phyloP scores from a whole-genome alignment of 2,888 invertebrate genomes.

The Tridacna crocea region DNA sequence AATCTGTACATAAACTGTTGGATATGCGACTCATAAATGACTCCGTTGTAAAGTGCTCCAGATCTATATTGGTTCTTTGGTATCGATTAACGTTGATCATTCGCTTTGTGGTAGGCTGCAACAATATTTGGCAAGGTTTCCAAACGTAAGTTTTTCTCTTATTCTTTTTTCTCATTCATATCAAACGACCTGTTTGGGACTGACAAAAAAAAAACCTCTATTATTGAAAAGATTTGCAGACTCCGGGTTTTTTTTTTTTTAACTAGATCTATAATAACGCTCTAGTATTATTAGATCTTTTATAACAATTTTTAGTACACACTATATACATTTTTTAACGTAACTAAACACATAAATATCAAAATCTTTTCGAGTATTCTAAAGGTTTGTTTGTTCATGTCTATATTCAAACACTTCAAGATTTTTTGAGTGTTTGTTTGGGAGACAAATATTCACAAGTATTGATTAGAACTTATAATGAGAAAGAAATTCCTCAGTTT shows the following conservation, averaged over 20 bases:
- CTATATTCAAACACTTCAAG: slow-evolving; percentile 9
- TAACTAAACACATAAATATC: too few species aligned
- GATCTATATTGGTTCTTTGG: not conserved
- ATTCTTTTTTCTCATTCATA: not conserved
- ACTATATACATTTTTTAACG: too few species aligned
- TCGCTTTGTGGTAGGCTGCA: slow-evolving; percentile 6
- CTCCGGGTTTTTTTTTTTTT: too few species aligned
- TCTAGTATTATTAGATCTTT: too few species aligned
- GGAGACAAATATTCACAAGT: not conserved
- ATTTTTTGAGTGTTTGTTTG: not conserved
- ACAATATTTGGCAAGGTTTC: slow-evolving; percentile 25
- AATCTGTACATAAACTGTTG: too few species aligned
- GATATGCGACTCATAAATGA: not conserved
- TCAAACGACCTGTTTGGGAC: not conserved
- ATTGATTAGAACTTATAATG: not conserved
- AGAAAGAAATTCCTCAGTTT: too few species aligned
- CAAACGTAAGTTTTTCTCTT: slow-evolving; percentile 8
- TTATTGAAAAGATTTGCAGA: too few species aligned
- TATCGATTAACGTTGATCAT: slow-evolving; percentile 21
- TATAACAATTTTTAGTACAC: too few species aligned
- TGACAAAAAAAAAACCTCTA: too few species aligned
- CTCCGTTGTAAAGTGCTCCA: slow-evolving; percentile 10
- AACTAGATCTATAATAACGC: too few species aligned
- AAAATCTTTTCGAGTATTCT: too few species aligned
- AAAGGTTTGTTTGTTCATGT: slow-evolving; percentile 1